A percentile compares a stretch with the other conserved stretches of the same genome.
Conservation (phyloP, 2,888 invertebrate species). For the Encarsia formosa region DNA sequence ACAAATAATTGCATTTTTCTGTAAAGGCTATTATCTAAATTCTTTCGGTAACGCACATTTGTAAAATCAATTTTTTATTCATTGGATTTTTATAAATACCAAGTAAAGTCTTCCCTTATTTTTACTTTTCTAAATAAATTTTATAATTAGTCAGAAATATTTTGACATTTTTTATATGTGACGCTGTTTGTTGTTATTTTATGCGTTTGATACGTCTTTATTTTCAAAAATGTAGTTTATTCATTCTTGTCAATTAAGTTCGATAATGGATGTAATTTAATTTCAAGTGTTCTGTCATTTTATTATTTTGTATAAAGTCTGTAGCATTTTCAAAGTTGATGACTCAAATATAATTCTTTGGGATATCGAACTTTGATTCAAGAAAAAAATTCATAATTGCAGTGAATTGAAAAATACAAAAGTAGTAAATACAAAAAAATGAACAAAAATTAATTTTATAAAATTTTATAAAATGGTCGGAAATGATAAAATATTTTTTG, state of each 20-base stretch:
- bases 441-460: constrained; percentile 1
- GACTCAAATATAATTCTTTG: too few relatives aligned
- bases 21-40: constrained; percentile 15
- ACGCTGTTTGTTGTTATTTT: constrained; percentile 7
- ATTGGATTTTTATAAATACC: constrained; percentile 8
- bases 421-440: not conserved
- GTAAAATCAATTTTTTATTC: not conserved
- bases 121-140: constrained; percentile 2
- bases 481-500: constrained; percentile 3
- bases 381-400: constrained; percentile 5
- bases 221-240: constrained; percentile 3
- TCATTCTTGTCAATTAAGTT: constrained; percentile 20
- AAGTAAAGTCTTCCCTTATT: constrained; percentile 11
- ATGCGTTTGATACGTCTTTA: constrained; percentile 7
- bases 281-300: constrained; percentile 7
- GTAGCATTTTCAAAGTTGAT: too few relatives aligned
- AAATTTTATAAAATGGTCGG: not conserved
- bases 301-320: too few relatives aligned
- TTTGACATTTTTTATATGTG: not conserved
- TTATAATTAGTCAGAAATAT: constrained; percentile 5
- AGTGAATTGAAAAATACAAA: constrained; percentile 1
- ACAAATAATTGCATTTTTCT: constrained; percentile 37
- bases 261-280: constrained; percentile 2
- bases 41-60: constrained; percentile 9
- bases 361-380: constrained; percentile 17